phyloP scores from a whole-genome alignment of 2,888 invertebrate species.

The Celastrina argiolus region DNA sequence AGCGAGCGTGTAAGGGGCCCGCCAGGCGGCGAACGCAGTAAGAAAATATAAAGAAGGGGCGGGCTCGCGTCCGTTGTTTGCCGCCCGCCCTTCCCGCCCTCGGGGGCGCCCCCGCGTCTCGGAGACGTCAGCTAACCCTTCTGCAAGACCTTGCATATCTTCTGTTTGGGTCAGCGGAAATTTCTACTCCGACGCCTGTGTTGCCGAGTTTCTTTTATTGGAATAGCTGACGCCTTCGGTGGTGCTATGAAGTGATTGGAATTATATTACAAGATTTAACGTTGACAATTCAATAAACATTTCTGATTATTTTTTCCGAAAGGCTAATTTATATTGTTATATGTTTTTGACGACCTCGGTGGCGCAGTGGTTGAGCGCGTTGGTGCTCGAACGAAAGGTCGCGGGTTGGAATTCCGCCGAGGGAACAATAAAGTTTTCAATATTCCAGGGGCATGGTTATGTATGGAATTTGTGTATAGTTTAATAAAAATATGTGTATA shows the following conservation, averaged over 20 bases:
- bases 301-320: too few species aligned
- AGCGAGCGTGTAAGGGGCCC: conserved; percentile 82
- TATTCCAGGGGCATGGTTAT: too few species aligned
- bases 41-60: conserved; percentile 85
- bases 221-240: conserved; percentile 30
- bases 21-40: conserved; percentile 78
- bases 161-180: conserved; percentile 76
- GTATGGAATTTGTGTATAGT: too few species aligned
- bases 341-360: too few species aligned
- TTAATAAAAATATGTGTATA: too few species aligned
- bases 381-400: too few species aligned
- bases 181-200: conserved; percentile 59
- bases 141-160: conserved; percentile 70
- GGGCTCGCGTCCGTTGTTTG: conserved; percentile 77
- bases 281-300: too few species aligned
- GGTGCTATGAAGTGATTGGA: conserved; percentile 1
- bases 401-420: too few species aligned
- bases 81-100: conserved; percentile 77
- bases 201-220: conserved; percentile 57
- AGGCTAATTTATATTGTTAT: too few species aligned
- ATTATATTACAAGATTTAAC: too few species aligned
- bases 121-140: conserved; percentile 74
- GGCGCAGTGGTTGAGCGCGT: too few species aligned
- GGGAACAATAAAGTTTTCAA: too few species aligned
- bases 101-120: conserved; percentile 77